Evolutionary conservation across 2,888 invertebrate species (phyloP).

Genomic region (Hirudinaria manillensis): DNA sequence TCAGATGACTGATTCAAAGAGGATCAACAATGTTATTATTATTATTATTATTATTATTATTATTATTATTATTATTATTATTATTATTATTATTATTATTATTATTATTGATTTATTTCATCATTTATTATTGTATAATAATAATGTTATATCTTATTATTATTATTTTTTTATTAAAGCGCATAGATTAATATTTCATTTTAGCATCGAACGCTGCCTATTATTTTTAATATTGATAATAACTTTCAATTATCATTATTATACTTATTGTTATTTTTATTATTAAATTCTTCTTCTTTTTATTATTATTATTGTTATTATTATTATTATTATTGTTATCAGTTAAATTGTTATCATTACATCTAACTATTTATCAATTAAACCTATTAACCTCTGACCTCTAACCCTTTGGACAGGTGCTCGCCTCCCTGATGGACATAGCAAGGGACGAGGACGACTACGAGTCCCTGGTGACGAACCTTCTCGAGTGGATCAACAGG

Average conservation of each 20-base stretch:
- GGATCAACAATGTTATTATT: conserved; percentile 82
- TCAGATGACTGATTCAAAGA: conserved; percentile 90
- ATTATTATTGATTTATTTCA: not conserved
- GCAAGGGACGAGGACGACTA: conserved; percentile 86
- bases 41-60: not conserved
- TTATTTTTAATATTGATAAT: too few relatives aligned
- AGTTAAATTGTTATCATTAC: not conserved
- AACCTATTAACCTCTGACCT: too few relatives aligned
- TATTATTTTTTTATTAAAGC: too few relatives aligned
- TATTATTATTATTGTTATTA: not conserved
- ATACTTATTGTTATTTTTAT: too few relatives aligned
- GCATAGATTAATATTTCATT: too few relatives aligned
- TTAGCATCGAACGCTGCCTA: too few relatives aligned
- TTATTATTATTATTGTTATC: not conserved
- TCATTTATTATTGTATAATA: not conserved
- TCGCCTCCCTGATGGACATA: conserved; percentile 89
- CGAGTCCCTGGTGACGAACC: conserved; percentile 72
- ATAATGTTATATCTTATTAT: not conserved
- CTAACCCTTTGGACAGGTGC: too few relatives aligned
- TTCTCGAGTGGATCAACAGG: conserved; percentile 85
- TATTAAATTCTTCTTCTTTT: not conserved
- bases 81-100: not conserved
- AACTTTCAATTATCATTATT: too few relatives aligned
- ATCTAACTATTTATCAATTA: too few relatives aligned
- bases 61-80: not conserved